These are phyloP conservation scores for Notamacropus eugenii DNA, from an alignment of 2,797 vertebrate genomes.

Conservation along the genomic window DNA sequence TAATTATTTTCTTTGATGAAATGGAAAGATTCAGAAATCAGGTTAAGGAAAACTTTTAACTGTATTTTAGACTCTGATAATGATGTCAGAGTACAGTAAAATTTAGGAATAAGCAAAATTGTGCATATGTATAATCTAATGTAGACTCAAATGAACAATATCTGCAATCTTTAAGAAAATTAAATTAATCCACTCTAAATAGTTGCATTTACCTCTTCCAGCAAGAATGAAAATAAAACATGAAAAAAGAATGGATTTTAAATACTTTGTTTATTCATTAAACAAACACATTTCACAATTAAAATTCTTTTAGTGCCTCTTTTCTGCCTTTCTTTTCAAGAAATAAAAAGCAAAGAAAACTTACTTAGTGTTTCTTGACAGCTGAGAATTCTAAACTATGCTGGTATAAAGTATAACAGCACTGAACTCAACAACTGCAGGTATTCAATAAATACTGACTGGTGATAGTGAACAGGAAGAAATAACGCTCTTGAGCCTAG, in stretches of 20 bases:
- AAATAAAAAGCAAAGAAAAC: slow-evolving; percentile 16
- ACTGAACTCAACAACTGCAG: slow-evolving; percentile 64
- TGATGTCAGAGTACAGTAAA: slow-evolving; percentile 6
- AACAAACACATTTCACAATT: slow-evolving; percentile 53
- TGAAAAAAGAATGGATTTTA: slow-evolving; percentile 25
- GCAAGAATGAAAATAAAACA: slow-evolving; percentile 62
- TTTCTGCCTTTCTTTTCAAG: slow-evolving; percentile 53
- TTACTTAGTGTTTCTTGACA: slow-evolving; percentile 66
- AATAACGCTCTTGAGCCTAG: slow-evolving; percentile 71
- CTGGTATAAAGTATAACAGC: slow-evolving; percentile 74
- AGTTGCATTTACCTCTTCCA: slow-evolving; percentile 47
- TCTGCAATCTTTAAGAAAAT: slow-evolving; percentile 50
- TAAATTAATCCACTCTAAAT: slow-evolving; percentile 37
- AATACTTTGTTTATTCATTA: neutral
- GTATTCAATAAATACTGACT: slow-evolving; percentile 76
- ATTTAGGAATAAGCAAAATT: slow-evolving; percentile 36
- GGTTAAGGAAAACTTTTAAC: slow-evolving; percentile 32
- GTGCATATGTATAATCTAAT: slow-evolving; percentile 11
- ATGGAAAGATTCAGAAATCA: slow-evolving; percentile 21
- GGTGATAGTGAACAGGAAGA: slow-evolving; percentile 70
- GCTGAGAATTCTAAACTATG: slow-evolving; percentile 77
- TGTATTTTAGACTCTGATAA: slow-evolving; percentile 20
- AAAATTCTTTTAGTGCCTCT: slow-evolving; percentile 42
- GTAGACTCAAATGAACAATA: slow-evolving; percentile 36
- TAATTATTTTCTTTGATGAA: slow-evolving; percentile 45